Conservation (phyloP, 1,140 invertebrate genomes). For the Ericerus pela region DNA sequence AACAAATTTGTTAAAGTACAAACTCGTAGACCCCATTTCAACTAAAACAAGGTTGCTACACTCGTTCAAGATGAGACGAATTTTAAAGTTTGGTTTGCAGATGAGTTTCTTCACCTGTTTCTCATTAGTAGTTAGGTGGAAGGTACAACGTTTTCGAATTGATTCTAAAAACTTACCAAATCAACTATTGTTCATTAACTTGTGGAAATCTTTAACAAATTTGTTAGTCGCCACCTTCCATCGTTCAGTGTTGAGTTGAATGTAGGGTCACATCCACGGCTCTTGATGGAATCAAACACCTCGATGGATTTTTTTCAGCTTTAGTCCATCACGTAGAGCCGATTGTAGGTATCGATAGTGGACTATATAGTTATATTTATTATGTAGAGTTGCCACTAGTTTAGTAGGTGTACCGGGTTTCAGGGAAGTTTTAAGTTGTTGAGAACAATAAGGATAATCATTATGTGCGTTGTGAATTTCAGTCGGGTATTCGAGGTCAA, state of each 20-base stretch:
- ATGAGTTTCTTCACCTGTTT: slow-evolving; percentile 7
- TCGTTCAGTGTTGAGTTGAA: slow-evolving; percentile 27
- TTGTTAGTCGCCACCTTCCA: slow-evolving; percentile 24
- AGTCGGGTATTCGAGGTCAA: slow-evolving; percentile 27
- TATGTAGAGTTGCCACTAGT: slow-evolving; percentile 15
- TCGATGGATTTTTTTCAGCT: slow-evolving; percentile 29
- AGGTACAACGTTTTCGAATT: slow-evolving; percentile 26
- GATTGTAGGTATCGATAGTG: slow-evolving; percentile 22
- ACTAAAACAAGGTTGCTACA: slow-evolving; percentile 18
- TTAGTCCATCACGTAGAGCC: slow-evolving; percentile 20
- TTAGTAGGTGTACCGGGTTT: slow-evolving; percentile 15
- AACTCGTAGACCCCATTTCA: neutral
- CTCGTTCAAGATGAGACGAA: slow-evolving; percentile 16
- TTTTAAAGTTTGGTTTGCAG: slow-evolving; percentile 16
- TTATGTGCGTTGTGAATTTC: slow-evolving; percentile 36
- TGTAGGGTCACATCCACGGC: slow-evolving; percentile 27
- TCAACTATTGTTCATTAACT: slow-evolving; percentile 30
- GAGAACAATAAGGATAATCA: slow-evolving; percentile 35
- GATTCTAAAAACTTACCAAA: slow-evolving; percentile 31
- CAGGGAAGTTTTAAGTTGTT: slow-evolving; percentile 20
- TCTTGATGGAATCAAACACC: slow-evolving; percentile 28
- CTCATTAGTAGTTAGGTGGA: slow-evolving; percentile 21
- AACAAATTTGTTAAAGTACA: slow-evolving; percentile 17
- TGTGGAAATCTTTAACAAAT: slow-evolving; percentile 30
- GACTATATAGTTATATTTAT: slow-evolving; percentile 25